Evolutionary conservation across 2,113 vertebrate genomes (phyloP), one percentile per base, ranked within the genome.

Genomic region (Microtus oregoni): DNA sequence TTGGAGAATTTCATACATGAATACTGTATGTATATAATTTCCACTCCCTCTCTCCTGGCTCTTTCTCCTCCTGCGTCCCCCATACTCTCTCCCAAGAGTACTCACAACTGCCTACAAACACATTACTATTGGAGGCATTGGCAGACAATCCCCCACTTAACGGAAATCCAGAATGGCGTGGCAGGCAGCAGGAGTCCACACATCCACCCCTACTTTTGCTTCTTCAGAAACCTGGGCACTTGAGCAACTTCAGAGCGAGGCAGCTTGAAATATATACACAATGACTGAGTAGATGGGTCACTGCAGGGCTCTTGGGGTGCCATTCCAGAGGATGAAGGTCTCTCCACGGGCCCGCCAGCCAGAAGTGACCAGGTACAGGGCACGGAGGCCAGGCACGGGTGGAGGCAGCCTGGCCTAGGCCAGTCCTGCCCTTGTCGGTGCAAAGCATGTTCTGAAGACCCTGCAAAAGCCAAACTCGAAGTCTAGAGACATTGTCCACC

Each of bases 381-480:
- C 89, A 4, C 94, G 92, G 38, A 96, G 96, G 79, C 75, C 97
- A 87, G 0, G 97, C 91, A 63, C 58, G 91, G 90, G 97, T 94
- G 14, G 86, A 97, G 7, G 94, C 78, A 2, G 89, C 92, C 35
- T 92, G 94, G 67, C 96, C 96, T 81, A 97, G 41, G 85, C 94
- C 20, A 87, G 94, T 94, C 38, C 97, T 75, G 91, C 97, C 97
- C 22, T 32, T 0, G 19, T 94, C 94, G 13, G 89, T 0, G 88
- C 8, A 5, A 93, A 97, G 35, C 28, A 61, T 38, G 95, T 85
- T 86, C 90, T 97, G 90, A 98, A 98, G 67, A 86, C 93, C 65
- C 97, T 94, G 10, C 20, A 94, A 97, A 97, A 92, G 83, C 97
- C 89, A 78, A 97, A 97, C 79, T 98, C 97, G 94, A 92, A 77